phyloP scores from a whole-genome alignment of 2,113 vertebrate genomes.

The Nettapus auritus region DNA sequence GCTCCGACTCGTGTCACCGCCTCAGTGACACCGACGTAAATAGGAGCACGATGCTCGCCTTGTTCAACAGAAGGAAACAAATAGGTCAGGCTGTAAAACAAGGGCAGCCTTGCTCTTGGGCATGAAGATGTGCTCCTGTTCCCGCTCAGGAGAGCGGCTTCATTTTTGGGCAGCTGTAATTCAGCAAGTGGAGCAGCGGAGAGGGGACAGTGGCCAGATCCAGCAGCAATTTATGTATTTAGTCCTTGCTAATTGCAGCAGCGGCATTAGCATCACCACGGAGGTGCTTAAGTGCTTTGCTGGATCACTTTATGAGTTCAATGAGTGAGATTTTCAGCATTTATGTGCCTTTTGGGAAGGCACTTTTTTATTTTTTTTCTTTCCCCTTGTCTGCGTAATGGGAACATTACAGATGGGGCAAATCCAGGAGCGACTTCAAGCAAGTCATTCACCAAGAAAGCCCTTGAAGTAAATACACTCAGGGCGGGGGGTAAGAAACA shows the following conservation, averaged over 20 bases:
- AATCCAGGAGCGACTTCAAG: not conserved
- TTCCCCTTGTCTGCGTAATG: not conserved
- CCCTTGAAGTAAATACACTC: not conserved
- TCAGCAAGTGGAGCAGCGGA: not conserved
- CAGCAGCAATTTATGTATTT: not conserved
- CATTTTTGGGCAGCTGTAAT: not conserved
- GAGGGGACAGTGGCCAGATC: not conserved
- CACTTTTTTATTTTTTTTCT: not conserved
- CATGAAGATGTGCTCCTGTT: not conserved
- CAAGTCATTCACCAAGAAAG: not conserved
- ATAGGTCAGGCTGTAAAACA: not conserved
- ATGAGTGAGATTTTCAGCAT: not conserved
- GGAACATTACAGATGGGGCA: not conserved
- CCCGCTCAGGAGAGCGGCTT: not conserved
- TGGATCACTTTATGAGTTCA: not conserved
- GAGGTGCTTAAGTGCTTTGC: not conserved
- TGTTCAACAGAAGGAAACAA: not conserved
- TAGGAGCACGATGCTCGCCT: not conserved
- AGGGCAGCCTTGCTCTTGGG: not conserved
- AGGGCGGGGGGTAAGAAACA: not conserved
- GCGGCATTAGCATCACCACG: rapidly evolving
- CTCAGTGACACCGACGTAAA: not conserved
- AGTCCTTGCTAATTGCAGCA: not conserved
- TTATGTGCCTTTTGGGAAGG: not conserved
- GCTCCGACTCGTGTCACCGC: not conserved